Conservation (phyloP, 2,888 invertebrate genomes). For the Apoda limacodes region DNA sequence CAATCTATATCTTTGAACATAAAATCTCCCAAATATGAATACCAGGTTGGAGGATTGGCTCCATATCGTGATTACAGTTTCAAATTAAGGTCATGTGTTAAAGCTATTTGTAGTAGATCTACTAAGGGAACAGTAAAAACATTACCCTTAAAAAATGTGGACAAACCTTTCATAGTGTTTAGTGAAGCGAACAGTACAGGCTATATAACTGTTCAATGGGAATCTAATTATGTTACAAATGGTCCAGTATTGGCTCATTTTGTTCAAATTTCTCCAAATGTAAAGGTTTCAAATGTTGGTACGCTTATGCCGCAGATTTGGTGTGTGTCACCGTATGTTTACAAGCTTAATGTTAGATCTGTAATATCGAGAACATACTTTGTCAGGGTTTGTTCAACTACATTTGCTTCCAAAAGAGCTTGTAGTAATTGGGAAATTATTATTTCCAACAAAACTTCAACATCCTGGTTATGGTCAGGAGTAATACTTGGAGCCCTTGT, state of each 20-base stretch:
- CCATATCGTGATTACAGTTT: slow-evolving; percentile 55
- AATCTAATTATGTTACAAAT: slow-evolving; percentile 39
- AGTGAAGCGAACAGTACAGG: slow-evolving; percentile 27
- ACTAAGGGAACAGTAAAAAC: slow-evolving; percentile 43
- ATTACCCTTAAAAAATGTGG: slow-evolving; percentile 31
- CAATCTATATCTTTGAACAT: slow-evolving; percentile 36
- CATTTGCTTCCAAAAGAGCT: slow-evolving; percentile 29
- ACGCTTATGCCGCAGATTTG: slow-evolving; percentile 32
- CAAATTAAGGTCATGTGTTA: slow-evolving; percentile 42
- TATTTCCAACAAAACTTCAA: slow-evolving; percentile 15
- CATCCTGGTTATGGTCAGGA: slow-evolving; percentile 33
- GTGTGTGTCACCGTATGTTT: slow-evolving; percentile 36
- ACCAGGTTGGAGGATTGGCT: slow-evolving; percentile 38
- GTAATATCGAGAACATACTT: slow-evolving; percentile 29
- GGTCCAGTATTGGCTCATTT: slow-evolving; percentile 48
- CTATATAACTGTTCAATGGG: slow-evolving; percentile 38
- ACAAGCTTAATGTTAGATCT: slow-evolving; percentile 22
- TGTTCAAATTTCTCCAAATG: slow-evolving; percentile 40
- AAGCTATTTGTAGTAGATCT: slow-evolving; percentile 39
- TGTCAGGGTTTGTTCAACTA: slow-evolving; percentile 30
- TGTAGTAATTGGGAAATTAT: slow-evolving; percentile 25
- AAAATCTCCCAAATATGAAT: slow-evolving; percentile 27
- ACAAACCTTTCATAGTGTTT: slow-evolving; percentile 30
- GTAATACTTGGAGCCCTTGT: slow-evolving; percentile 34
- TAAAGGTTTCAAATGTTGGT: slow-evolving; percentile 24